A percentile compares a stretch with the other conserved stretches of the same genome.
phyloP scores from a whole-genome alignment of 1,140 invertebrate species.

The Gonioctena quinquepunctata region DNA sequence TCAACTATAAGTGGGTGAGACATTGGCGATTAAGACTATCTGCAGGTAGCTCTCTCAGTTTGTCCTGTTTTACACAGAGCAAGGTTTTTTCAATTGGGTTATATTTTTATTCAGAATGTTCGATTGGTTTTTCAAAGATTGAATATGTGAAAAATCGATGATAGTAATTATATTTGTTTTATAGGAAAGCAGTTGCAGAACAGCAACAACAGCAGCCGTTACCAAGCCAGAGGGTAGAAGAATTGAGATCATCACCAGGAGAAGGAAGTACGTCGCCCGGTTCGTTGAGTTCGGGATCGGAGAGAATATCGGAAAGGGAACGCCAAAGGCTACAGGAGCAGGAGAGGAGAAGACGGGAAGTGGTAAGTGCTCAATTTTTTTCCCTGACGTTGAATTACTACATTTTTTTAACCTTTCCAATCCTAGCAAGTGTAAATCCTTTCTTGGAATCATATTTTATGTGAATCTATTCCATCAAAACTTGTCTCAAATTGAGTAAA shows the following conservation, averaged over 20 bases:
- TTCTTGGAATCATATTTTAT: no score
- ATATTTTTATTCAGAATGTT: not conserved
- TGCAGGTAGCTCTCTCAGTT: not conserved
- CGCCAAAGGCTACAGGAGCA: slow-evolving; percentile 82
- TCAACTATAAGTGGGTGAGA: no score
- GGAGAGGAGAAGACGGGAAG: slow-evolving; percentile 86
- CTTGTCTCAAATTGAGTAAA: no score
- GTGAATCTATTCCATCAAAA: no score
- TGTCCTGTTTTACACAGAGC: not conserved
- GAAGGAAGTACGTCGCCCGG: slow-evolving; percentile 59
- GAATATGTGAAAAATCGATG: no score
- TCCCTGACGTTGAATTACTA: no score
- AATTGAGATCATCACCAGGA: slow-evolving; percentile 49
- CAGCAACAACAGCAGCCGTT: slow-evolving; percentile 55
- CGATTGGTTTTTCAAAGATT: no score
- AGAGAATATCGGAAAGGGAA: slow-evolving; percentile 75
- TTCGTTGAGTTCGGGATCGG: slow-evolving; percentile 65
- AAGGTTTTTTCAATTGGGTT: no score
- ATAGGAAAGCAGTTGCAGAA: slow-evolving; percentile 62
- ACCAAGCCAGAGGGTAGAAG: slow-evolving; percentile 51
- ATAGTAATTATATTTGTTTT: slow-evolving; percentile 8
- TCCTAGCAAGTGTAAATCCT: no score
- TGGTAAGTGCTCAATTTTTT: slow-evolving; percentile 75
- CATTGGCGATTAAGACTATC: no score
- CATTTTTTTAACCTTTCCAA: no score